Percentiles rank a stretch among this genome's conserved stretches.
phyloP scores from a whole-genome alignment of 2,888 invertebrate species.

The Cartodere bifasciata region DNA sequence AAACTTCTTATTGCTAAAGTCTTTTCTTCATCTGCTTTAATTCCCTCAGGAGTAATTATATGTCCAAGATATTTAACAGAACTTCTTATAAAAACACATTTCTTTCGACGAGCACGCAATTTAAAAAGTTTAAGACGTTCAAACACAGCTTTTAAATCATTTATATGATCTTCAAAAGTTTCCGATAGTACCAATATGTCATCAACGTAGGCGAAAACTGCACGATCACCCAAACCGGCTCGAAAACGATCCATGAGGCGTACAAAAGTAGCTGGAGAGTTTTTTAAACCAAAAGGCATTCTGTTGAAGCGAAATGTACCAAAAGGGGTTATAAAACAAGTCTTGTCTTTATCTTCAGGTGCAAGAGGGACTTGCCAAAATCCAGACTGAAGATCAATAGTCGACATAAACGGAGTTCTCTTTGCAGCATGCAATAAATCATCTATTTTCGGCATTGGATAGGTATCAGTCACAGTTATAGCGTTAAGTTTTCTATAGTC shows the following conservation, averaged over 20 bases:
- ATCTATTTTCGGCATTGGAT: slow-evolving; percentile 31
- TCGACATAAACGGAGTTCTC: slow-evolving; percentile 17
- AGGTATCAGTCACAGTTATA: slow-evolving; percentile 17
- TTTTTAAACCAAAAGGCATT: slow-evolving; percentile 13
- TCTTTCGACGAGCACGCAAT: slow-evolving; percentile 10
- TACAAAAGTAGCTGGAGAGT: slow-evolving; percentile 12
- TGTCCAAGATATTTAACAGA: slow-evolving; percentile 11
- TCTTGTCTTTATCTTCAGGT: slow-evolving; percentile 27
- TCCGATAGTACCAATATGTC: slow-evolving; percentile 11
- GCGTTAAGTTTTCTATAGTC: slow-evolving; percentile 24
- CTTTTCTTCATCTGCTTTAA: slow-evolving; percentile 16
- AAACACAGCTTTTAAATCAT: slow-evolving; percentile 9
- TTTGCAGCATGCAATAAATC: slow-evolving; percentile 27
- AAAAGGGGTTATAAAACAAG: slow-evolving; percentile 13
- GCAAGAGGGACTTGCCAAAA: slow-evolving; percentile 26
- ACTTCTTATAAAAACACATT: slow-evolving; percentile 11
- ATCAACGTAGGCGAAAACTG: slow-evolving; percentile 10
- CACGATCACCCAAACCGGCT: slow-evolving; percentile 5
- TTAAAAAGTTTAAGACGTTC: slow-evolving; percentile 9
- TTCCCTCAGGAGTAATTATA: slow-evolving; percentile 14
- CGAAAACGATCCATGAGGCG: slow-evolving; percentile 13
- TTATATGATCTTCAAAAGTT: slow-evolving; percentile 10
- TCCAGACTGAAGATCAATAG: slow-evolving; percentile 26
- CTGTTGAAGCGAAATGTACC: slow-evolving; percentile 12
- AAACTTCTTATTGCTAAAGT: slow-evolving; percentile 12